Conservation (phyloP, 2,113 vertebrate species). For the Gavialis gangeticus region DNA sequence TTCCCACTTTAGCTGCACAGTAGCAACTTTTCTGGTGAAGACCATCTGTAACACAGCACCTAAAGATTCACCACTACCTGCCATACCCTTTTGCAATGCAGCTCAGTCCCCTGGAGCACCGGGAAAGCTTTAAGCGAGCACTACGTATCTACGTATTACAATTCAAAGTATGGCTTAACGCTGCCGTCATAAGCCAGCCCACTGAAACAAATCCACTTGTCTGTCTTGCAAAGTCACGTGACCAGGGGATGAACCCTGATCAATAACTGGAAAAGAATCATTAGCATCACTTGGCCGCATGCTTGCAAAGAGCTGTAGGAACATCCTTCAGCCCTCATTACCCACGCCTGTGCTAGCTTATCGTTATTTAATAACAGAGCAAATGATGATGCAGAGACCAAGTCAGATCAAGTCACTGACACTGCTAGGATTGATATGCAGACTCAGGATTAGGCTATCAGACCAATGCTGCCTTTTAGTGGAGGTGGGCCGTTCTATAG, state of each 20-base stretch:
- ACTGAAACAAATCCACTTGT: slow-evolving; percentile 31
- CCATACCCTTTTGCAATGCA: not conserved
- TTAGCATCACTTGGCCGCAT: not conserved
- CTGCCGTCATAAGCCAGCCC: not conserved
- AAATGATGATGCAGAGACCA: accelerated
- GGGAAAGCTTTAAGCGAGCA: not conserved
- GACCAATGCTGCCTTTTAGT: accelerated
- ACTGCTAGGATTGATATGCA: not conserved
- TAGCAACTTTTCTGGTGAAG: not conserved
- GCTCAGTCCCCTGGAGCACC: not conserved
- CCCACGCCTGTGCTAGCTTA: accelerated
- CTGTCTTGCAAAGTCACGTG: not conserved
- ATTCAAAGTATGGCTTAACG: not conserved
- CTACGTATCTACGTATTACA: not conserved
- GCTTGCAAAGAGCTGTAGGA: not conserved
- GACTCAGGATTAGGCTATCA: not conserved
- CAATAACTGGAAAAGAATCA: not conserved
- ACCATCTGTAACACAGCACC: not conserved
- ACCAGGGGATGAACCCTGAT: not conserved
- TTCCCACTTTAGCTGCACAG: not conserved
- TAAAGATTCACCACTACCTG: not conserved
- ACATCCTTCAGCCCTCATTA: not conserved
- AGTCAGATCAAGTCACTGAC: not conserved
- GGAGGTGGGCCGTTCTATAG: not conserved
- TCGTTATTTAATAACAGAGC: accelerated